Conservation (phyloP, 2,797 vertebrate genomes). For the Pseudochirops corinnae region DNA sequence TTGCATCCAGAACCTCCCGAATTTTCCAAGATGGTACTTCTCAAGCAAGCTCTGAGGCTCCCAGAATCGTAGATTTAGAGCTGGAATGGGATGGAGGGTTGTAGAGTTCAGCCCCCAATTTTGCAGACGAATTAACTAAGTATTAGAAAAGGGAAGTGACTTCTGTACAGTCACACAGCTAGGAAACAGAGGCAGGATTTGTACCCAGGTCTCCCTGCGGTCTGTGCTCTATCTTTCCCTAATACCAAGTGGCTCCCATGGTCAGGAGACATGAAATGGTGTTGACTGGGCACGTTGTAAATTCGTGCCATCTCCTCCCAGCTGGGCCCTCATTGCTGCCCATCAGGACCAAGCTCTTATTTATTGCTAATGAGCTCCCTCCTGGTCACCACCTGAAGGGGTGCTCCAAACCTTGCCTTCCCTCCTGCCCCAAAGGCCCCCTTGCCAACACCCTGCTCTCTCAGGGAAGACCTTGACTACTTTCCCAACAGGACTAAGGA, state of each 20-base stretch:
- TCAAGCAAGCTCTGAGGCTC: neutral
- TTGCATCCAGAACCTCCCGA: neutral
- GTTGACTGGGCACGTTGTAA: neutral
- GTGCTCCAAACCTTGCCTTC: neutral
- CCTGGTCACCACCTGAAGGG: neutral
- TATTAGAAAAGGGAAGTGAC: neutral
- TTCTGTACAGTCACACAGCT: neutral
- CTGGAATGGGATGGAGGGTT: neutral
- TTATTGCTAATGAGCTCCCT: neutral
- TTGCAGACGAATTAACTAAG: slow-evolving; percentile 41
- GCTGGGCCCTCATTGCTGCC: neutral
- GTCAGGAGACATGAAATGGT: neutral
- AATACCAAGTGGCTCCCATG: neutral
- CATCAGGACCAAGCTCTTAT: neutral
- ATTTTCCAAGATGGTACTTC: neutral
- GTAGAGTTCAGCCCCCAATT: slow-evolving; percentile 8
- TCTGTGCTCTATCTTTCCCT: neutral
- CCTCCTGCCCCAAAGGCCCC: neutral
- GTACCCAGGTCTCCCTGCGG: neutral
- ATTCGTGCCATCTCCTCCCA: neutral
- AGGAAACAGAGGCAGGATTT: too few relatives aligned
- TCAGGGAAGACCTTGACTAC: neutral
- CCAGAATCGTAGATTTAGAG: neutral
- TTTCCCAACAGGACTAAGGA: neutral
- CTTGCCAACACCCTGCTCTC: neutral